These are phyloP conservation scores for Eudorcas thomsonii DNA, from an alignment of 2,113 vertebrate species.

Conservation along the genomic window DNA sequence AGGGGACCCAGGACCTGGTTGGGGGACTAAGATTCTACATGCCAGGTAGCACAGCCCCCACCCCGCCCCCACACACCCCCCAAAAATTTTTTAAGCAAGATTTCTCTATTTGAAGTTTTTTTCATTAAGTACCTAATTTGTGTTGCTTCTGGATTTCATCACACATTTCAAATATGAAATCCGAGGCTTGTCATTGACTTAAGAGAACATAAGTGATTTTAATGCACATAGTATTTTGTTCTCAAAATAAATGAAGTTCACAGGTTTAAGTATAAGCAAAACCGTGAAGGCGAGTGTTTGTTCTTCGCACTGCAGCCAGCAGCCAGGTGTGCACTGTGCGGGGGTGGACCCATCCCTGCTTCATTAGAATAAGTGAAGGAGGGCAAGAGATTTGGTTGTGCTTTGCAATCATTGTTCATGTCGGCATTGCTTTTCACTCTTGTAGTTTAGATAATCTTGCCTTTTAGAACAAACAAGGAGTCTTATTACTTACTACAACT, in stretches of 20 bases:
- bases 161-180: neutral
- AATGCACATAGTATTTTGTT: neutral
- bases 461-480: neutral
- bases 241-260: neutral
- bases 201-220: neutral
- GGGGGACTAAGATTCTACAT: neutral
- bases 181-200: neutral
- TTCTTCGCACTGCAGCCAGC: neutral
- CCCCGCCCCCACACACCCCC: rapidly evolving
- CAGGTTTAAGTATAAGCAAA: neutral
- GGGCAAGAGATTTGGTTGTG: neutral
- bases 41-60: neutral
- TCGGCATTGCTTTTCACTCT: neutral
- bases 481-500: neutral
- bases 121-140: neutral
- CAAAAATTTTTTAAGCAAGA: neutral
- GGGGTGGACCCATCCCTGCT: neutral
- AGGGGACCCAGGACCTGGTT: neutral
- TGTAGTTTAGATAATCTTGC: neutral
- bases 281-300: neutral
- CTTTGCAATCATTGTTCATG: neutral
- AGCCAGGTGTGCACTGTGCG: rapidly evolving
- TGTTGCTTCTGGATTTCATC: neutral
- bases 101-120: neutral
- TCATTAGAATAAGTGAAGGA: neutral